phyloP scores from a whole-genome alignment of 2,888 invertebrate genomes.

The Nineta flava region DNA sequence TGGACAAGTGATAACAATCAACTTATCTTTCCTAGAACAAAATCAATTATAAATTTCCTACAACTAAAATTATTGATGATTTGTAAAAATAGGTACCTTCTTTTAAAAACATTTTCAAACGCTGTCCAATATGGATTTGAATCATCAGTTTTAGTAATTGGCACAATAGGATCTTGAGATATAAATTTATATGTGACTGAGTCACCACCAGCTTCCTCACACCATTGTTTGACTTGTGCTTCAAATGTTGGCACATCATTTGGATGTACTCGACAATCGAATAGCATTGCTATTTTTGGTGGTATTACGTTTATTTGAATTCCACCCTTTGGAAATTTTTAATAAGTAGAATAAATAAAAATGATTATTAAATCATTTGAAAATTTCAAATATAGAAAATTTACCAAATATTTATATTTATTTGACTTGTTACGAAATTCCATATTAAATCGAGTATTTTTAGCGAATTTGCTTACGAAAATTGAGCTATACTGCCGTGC shows the following conservation, averaged over 20 bases:
- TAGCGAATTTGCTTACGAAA: too few relatives aligned
- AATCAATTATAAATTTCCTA: too few relatives aligned
- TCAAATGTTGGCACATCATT: conserved; percentile 45
- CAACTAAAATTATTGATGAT: too few relatives aligned
- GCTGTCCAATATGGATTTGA: conserved; percentile 43
- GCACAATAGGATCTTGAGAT: conserved; percentile 32
- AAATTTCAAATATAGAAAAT: too few relatives aligned
- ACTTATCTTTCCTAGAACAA: too few relatives aligned
- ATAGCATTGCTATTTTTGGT: conserved; percentile 54
- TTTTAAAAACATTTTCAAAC: conserved; percentile 33
- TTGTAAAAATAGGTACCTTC: too few relatives aligned
- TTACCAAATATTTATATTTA: too few relatives aligned
- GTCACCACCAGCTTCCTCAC: conserved; percentile 39
- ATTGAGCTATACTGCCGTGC: too few relatives aligned
- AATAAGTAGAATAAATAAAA: neutral
- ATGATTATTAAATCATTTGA: neutral
- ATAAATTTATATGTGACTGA: conserved; percentile 36
- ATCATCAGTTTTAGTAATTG: conserved; percentile 32
- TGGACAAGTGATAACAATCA: too few relatives aligned
- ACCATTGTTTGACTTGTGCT: conserved; percentile 22
- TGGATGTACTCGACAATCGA: conserved; percentile 56
- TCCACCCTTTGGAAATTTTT: conserved; percentile 45
- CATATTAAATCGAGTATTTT: too few relatives aligned
- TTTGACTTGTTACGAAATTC: too few relatives aligned
- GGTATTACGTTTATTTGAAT: conserved; percentile 86